Base-by-base conservation (phyloP, 2,113 vertebrate genomes). In the Spermophilus dauricus region DNA sequence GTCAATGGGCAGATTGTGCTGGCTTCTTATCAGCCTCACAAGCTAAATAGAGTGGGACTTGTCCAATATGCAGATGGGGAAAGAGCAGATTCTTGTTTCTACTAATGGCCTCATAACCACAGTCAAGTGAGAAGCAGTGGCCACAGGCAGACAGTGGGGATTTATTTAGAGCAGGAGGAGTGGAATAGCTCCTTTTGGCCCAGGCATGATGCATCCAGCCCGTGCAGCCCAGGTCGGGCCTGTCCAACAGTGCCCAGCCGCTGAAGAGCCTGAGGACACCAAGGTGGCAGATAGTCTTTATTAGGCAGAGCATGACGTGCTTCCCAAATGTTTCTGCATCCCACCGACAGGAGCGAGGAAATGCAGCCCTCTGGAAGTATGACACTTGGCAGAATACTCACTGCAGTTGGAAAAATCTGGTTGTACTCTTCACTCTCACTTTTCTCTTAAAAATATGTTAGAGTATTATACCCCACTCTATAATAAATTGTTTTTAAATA, bases 1-100 rank as follows among this genome's bases (percentile, higher is more conserved):
- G 87, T 98, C 97, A 98, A 96, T 97, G 96, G 97, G 92, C 93
- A 97, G 92, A 98, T 97, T 98, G 96, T 98, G 61, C 89, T 96
- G 95, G 61, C 70, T 94, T 96, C 93, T 97, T 97, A 96, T 98
- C 93, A 90, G 87, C 53, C 72, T 93, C 86, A 48, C n/a, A 45
- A 61, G 65, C 96, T 92, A 94, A 94, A 98, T 97, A 98, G 97
- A 97, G 42, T 67, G 67, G 84, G 97, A 67, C 76, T 98, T 98
- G 97, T 98, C 97, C 96, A 97, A 96, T 97, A 98, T 97, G 97
- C 97, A 98, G 97, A 98, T 97, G 96, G 72, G 61, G 83, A 95
- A 94, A 97, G 96, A 97, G 96, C 97, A 96, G 95, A 96, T 97
- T 95, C 95, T 91, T 96, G 88, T 97, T 97, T 97, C 97, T 94